Conservation (phyloP, 2,797 vertebrate genomes). For the Pangasius krempfi region DNA sequence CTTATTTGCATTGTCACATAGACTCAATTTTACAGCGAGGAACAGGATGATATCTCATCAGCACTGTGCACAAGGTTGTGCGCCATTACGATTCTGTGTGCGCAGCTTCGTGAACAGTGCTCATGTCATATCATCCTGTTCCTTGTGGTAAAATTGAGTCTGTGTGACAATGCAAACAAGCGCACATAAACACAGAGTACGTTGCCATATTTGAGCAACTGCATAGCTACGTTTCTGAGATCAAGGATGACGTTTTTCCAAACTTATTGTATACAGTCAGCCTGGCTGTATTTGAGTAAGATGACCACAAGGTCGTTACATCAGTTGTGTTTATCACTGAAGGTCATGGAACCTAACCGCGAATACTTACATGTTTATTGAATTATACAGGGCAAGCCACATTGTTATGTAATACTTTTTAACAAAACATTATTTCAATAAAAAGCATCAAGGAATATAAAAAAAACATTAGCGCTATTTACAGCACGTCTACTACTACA, state of each 20-base stretch:
- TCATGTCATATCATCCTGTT: background rate
- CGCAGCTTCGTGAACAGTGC: background rate
- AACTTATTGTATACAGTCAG: background rate
- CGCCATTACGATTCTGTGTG: background rate
- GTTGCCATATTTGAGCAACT: background rate
- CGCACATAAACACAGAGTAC: background rate
- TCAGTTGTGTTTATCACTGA: background rate
- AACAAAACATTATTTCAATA: background rate
- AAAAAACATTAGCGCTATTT: background rate
- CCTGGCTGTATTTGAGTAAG: background rate
- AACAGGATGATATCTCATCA: background rate
- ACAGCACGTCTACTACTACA: background rate
- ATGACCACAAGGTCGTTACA: slow-evolving; percentile 36
- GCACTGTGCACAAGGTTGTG: background rate
- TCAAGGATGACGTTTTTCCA: background rate
- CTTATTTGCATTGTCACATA: background rate
- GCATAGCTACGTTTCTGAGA: background rate
- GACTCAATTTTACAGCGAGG: background rate
- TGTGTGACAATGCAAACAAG: background rate
- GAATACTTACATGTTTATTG: background rate
- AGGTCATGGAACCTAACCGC: background rate
- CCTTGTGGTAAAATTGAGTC: background rate
- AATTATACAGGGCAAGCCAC: background rate
- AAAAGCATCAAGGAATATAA: background rate
- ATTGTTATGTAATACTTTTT: background rate